These are phyloP conservation scores for Bos indicus DNA, from an alignment of 2,113 vertebrate genomes.

Conservation along the genomic window DNA sequence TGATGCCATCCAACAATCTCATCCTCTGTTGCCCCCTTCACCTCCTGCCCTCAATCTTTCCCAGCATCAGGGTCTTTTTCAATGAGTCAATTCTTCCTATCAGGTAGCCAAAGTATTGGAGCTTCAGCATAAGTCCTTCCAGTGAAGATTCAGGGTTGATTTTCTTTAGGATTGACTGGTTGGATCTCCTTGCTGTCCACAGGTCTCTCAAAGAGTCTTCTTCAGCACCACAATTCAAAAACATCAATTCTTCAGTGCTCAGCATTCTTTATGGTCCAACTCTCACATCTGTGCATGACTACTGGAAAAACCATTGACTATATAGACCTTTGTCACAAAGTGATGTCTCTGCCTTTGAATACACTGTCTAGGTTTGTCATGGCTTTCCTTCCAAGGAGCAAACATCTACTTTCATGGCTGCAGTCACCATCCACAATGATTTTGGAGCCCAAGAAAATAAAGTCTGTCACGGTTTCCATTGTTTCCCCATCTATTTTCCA, in stretches of 20 bases:
- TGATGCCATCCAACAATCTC: neutral
- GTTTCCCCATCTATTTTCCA: neutral
- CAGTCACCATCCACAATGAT: neutral
- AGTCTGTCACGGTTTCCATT: neutral
- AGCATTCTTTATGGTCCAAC: neutral
- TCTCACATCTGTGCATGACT: neutral
- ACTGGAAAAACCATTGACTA: neutral
- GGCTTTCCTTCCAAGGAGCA: neutral
- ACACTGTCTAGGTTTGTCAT: neutral
- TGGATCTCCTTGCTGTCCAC: neutral
- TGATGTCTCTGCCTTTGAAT: neutral
- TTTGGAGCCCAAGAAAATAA: neutral
- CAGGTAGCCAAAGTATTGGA: neutral
- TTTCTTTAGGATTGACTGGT: neutral
- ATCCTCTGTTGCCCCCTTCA: neutral
- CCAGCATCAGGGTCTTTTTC: neutral
- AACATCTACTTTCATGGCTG: neutral
- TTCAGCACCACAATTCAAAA: neutral
- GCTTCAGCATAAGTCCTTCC: neutral
- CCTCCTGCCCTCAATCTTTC: neutral
- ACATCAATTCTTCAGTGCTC: neutral
- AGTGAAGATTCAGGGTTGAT: neutral
- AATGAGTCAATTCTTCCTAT: neutral
- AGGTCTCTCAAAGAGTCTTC: neutral
- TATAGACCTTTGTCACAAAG: neutral